Percentiles rank a stretch among this genome's conserved stretches.
These are phyloP conservation scores for Rhopilema esculentum DNA, from an alignment of 30 jellyfish, hydroid and myxozoan genomes.

Conservation along the genomic window DNA sequence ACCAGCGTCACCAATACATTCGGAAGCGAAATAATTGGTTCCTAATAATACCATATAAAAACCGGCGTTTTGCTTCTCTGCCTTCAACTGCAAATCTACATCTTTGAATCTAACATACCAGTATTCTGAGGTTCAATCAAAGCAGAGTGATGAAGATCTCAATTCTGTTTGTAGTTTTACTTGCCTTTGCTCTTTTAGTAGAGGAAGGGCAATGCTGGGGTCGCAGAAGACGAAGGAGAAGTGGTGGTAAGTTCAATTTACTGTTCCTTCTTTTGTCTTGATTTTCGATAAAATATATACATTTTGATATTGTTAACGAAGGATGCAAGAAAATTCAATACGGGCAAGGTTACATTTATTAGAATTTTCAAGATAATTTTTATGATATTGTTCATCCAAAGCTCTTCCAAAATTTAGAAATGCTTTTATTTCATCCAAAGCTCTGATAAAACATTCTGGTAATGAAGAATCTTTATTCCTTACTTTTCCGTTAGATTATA, in stretches of 20 bases:
- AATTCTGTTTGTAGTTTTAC: not conserved
- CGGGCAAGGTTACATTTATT: too few relatives aligned
- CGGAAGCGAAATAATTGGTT: not conserved
- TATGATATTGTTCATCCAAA: too few relatives aligned
- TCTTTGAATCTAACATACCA: not conserved
- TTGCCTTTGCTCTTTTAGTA: slow-evolving; percentile 28
- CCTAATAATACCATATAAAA: not conserved
- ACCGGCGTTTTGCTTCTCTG: not conserved
- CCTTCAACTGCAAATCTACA: not conserved
- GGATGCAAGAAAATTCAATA: not conserved
- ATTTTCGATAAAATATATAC: not conserved
- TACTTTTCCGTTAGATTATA: too few relatives aligned
- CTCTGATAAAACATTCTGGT: too few relatives aligned
- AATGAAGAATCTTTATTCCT: too few relatives aligned
- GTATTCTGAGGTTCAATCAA: not conserved
- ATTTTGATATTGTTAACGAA: not conserved
- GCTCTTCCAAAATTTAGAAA: too few relatives aligned
- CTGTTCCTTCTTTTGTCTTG: not conserved
- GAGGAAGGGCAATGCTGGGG: slow-evolving; percentile 59
- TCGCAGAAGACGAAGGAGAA: slow-evolving; percentile 36
- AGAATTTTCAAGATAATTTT: too few relatives aligned
- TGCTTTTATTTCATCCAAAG: too few relatives aligned
- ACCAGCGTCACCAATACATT: not conserved
- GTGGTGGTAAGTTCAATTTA: slow-evolving; percentile 19
- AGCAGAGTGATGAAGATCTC: slow-evolving; percentile 11